Percentiles rank a stretch among this genome's conserved stretches.
These are phyloP conservation scores for Parazoanthus atlanticus DNA, from an alignment of 92 coral and sea anemone species.

Conservation along the genomic window DNA sequence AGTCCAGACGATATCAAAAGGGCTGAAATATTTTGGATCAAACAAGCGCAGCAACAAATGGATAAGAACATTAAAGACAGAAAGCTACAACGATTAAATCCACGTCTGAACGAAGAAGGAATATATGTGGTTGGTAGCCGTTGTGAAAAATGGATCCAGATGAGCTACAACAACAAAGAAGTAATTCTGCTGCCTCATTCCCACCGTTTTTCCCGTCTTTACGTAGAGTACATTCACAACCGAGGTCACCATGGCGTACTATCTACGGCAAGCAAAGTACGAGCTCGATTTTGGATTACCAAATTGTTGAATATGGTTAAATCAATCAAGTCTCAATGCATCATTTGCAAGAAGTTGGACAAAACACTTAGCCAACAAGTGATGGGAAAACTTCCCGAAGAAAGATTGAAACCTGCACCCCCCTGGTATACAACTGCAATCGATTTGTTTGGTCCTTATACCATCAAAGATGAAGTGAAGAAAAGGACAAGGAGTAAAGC, in stretches of 20 bases:
- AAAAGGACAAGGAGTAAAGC: constrained; percentile 10
- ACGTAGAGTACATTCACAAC: constrained; percentile 46
- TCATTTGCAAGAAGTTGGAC: too few relatives aligned
- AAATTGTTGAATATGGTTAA: not conserved
- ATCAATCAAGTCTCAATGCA: too few relatives aligned
- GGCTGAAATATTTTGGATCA: constrained; percentile 43
- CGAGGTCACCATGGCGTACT: constrained; percentile 57
- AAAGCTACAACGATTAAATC: constrained; percentile 27
- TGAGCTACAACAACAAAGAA: constrained; percentile 54
- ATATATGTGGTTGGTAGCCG: constrained; percentile 41
- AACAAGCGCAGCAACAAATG: constrained; percentile 22
- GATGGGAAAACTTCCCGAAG: constrained; percentile 39
- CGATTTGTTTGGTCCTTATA: too few relatives aligned
- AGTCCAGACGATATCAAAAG: constrained; percentile 11
- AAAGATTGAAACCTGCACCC: constrained; percentile 36
- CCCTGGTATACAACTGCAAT: too few relatives aligned
- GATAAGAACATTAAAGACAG: constrained; percentile 4
- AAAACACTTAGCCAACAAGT: not conserved
- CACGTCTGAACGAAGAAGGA: constrained; percentile 27
- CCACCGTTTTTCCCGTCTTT: constrained; percentile 58
- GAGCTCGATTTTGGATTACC: constrained; percentile 57
- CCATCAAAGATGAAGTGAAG: not conserved
- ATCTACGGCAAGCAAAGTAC: constrained; percentile 55
- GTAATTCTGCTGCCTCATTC: constrained; percentile 50
- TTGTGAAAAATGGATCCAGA: constrained; percentile 29